A percentile compares a stretch with the other conserved stretches of the same genome.
Evolutionary conservation across 2,888 invertebrate species (phyloP).

Genomic region (Aquatica leii): DNA sequence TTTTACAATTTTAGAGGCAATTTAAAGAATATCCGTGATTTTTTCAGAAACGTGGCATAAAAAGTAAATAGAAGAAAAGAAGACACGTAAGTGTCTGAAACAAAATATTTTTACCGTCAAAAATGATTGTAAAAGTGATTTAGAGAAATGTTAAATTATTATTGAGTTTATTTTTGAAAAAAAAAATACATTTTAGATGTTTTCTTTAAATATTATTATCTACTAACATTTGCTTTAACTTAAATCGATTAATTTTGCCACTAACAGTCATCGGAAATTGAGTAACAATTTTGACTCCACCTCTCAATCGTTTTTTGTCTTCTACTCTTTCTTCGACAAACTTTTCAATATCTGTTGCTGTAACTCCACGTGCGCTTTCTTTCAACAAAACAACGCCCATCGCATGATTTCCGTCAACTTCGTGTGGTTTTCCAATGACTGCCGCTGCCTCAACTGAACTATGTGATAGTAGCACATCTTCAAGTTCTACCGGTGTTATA

Average conservation of each 20-base stretch:
- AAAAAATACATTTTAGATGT: not conserved
- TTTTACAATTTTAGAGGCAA: too few species aligned
- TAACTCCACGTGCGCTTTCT: slow-evolving; percentile 22
- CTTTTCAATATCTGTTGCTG: slow-evolving; percentile 40
- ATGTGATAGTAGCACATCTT: slow-evolving; percentile 73
- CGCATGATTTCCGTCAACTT: slow-evolving; percentile 74
- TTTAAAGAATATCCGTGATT: too few species aligned
- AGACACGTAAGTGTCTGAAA: too few species aligned
- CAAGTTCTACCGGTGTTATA: slow-evolving; percentile 81
- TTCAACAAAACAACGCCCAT: slow-evolving; percentile 67
- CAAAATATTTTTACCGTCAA: too few species aligned
- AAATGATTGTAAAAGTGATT: too few species aligned
- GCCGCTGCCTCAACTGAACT: slow-evolving; percentile 79
- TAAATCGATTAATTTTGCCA: slow-evolving; percentile 32
- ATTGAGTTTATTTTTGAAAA: not conserved
- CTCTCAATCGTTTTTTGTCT: slow-evolving; percentile 39
- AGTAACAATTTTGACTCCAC: slow-evolving; percentile 39
- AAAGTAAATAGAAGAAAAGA: too few species aligned
- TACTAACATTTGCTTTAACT: slow-evolving; percentile 18
- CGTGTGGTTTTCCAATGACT: slow-evolving; percentile 78
- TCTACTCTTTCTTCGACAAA: slow-evolving; percentile 41
- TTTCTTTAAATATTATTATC: not conserved
- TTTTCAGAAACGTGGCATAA: too few species aligned
- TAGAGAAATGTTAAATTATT: too few species aligned
- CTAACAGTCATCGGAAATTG: slow-evolving; percentile 35